Evolutionary conservation across 2,888 invertebrate genomes (phyloP).

Genomic region (Sarcophaga carnaria): DNA sequence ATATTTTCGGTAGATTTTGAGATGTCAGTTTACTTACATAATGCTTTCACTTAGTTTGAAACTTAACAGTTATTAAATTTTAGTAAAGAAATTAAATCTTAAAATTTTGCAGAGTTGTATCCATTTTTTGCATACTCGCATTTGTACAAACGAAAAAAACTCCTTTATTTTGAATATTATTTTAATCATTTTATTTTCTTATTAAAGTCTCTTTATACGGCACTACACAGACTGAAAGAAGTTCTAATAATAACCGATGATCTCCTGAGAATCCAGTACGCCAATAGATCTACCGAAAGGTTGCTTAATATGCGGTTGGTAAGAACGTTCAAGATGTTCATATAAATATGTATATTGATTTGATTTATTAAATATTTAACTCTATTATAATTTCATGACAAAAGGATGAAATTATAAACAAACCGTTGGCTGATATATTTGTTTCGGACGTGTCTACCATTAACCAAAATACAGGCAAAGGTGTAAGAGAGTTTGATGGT

Average conservation of each 20-base stretch:
- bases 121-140: no score
- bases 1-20: no score
- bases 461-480: constrained; percentile 83
- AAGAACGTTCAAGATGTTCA: constrained; percentile 78
- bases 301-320: constrained; percentile 87
- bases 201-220: constrained; percentile 87
- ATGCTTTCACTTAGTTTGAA: no score
- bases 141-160: no score
- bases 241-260: constrained; percentile 94
- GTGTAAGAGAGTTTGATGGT: constrained; percentile 90
- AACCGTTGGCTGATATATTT: constrained; percentile 80
- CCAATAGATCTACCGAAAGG: constrained; percentile 93
- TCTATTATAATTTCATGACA: not conserved
- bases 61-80: no score
- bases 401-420: constrained; percentile 82
- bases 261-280: constrained; percentile 92
- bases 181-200: no score
- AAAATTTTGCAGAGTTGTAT: no score
- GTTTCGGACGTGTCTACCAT: constrained; percentile 83
- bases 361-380: not conserved
- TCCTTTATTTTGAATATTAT: no score
- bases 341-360: not conserved
- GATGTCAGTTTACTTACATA: no score
- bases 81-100: no score
- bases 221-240: constrained; percentile 93